Evolutionary conservation across 2,888 invertebrate genomes (phyloP), one percentile per base, ranked within the genome.

Genomic region (Nomada fucata): DNA sequence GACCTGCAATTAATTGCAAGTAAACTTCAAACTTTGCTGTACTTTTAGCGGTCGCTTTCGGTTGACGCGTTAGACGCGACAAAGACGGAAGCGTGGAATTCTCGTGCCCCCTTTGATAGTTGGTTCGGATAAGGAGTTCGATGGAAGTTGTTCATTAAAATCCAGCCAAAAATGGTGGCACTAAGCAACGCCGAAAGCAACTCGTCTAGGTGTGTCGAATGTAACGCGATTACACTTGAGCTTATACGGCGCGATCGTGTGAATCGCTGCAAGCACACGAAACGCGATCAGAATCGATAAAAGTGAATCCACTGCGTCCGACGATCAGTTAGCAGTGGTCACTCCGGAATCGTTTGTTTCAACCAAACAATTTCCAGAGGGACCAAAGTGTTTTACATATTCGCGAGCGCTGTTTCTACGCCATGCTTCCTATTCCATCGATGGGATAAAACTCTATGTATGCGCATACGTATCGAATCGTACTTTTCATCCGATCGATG

Each of bases 1-100:
- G 95, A 82, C 97, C 97, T 97, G 93, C 2, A 94, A 94, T 88
- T 78, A 83, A 36, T 36, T 36, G 36, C 36, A 36, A 87, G 87
- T 61, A 57, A 77, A 85, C 75, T 87, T 87, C 20, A 68, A 59
- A 70, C 63, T 77, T 76, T 7, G 50, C 47, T 63, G 74, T 70
- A 78, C 68, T 81, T 77, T 76, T 72, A 76, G 60, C 65, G 60
- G 60, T 47, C 76, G 76, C 75, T 76, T 83, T 79, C 15, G 57
- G 13, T 20, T 29, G 63, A 23, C 47, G 70, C 29, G 60, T 29
- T 18, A 42, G 68, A 70, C 60, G 59, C 64, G 65, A 42, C 65
- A 64, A 76, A 69, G 73, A 76, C 76, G 77, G 64, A 79, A 87
- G 44, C 55, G 26, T 42, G 7, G 59, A 67, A 67, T 63, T 76